These are phyloP conservation scores for Diceros bicornis DNA, from an alignment of 2,797 vertebrate genomes.

Conservation along the genomic window DNA sequence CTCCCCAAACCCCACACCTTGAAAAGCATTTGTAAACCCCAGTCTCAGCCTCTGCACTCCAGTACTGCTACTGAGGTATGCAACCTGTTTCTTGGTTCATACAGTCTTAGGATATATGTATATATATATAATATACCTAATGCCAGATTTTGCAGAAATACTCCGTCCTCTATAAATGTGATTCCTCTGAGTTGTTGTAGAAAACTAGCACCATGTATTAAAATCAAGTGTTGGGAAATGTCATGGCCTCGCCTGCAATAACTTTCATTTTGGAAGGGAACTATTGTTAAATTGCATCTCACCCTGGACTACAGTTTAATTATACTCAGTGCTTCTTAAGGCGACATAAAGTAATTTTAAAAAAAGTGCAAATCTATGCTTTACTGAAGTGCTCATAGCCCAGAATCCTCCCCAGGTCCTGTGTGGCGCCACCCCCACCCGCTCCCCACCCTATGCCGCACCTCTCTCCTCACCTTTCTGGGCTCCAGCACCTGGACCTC, in stretches of 20 bases:
- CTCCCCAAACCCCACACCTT: not conserved
- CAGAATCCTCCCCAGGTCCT: not conserved
- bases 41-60: not conserved
- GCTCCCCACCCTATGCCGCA: rapidly evolving
- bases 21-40: not conserved
- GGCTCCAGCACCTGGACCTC: not conserved
- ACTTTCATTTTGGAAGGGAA: conserved; percentile 90
- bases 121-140: not conserved
- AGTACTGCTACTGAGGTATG: conserved; percentile 74
- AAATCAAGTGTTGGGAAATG: conserved; percentile 85
- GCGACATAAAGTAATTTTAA: conserved; percentile 87
- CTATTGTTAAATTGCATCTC: conserved; percentile 87
- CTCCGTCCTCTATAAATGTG: conserved; percentile 78
- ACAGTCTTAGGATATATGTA: conserved; percentile 63
- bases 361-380: not conserved
- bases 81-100: not conserved
- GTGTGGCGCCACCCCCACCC: rapidly evolving
- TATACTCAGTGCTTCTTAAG: conserved; percentile 91
- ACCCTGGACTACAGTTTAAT: conserved; percentile 90
- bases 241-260: conserved; percentile 89
- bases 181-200: conserved; percentile 78
- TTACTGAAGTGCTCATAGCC: not conserved
- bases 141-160: conserved; percentile 60
- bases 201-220: conserved; percentile 78
- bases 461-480: not conserved